A percentile compares a stretch with the other conserved stretches of the same genome.
phyloP scores from a whole-genome alignment of 2,888 invertebrate species.

The Folsomia candida region DNA sequence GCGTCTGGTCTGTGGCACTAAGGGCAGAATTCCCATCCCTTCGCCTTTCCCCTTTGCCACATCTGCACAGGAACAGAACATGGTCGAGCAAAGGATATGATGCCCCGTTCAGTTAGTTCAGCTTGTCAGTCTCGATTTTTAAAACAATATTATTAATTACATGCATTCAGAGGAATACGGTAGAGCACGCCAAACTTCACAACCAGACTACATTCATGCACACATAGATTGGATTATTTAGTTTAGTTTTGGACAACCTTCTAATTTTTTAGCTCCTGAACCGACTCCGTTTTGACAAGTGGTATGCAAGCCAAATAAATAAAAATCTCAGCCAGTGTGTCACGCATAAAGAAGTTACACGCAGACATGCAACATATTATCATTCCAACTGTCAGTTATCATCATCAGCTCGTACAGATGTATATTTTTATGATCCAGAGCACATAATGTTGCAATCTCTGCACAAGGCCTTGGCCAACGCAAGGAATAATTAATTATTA shows the following conservation, averaged over 20 bases:
- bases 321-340: not conserved
- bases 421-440: no score
- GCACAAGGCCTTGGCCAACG: no score
- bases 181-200: not conserved
- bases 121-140: slow-evolving; percentile 19
- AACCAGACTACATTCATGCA: not conserved
- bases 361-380: not conserved
- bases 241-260: no score
- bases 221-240: not conserved
- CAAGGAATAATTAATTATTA: slow-evolving; percentile 1
- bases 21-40: not conserved
- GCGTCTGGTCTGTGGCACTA: not conserved
- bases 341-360: not conserved
- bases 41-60: not conserved
- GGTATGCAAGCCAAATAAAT: not conserved
- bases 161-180: not conserved
- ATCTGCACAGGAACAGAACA: not conserved
- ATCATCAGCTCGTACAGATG: no score
- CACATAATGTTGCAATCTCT: no score
- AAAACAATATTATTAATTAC: slow-evolving; percentile 23
- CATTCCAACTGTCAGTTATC: slow-evolving; percentile 6
- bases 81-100: no score
- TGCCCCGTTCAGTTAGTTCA: not conserved
- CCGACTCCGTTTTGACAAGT: not conserved
- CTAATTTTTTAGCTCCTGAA: no score